Evolutionary conservation across 2,797 vertebrate genomes (phyloP).

Genomic region (Esox masquinongy): DNA sequence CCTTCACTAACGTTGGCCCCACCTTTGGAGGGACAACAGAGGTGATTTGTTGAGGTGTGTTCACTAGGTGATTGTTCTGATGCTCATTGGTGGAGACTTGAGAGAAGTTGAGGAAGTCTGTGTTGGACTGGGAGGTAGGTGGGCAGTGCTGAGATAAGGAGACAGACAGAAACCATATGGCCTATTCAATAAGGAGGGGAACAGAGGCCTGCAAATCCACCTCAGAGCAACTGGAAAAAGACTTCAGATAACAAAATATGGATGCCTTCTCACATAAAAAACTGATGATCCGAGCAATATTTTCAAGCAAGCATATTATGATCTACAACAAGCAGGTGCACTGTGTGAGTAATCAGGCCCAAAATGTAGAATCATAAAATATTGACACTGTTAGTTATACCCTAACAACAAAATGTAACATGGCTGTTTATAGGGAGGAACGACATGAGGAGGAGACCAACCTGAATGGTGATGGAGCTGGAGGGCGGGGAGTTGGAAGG

Average conservation of each 20-base stretch:
- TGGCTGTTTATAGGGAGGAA: background rate
- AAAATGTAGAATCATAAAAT: background rate
- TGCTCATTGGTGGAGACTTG: constrained; percentile 71
- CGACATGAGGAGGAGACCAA: constrained; percentile 50
- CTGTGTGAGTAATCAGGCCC: background rate
- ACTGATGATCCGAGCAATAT: background rate
- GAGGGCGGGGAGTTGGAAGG: constrained; percentile 65
- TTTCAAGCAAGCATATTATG: background rate
- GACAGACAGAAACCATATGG: constrained; percentile 46
- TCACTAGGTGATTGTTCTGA: constrained; percentile 59
- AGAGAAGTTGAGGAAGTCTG: constrained; percentile 75
- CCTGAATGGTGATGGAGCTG: constrained; percentile 76
- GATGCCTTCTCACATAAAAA: constrained; percentile 17
- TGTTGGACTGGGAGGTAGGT: constrained; percentile 70
- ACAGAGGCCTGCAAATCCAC: constrained; percentile 35
- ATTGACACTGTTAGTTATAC: background rate
- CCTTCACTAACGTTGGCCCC: constrained; percentile 88
- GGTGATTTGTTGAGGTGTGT: constrained; percentile 59
- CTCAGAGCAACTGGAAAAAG: constrained; percentile 24
- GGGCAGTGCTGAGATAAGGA: constrained; percentile 77
- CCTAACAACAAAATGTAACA: background rate
- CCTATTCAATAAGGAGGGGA: constrained; percentile 37
- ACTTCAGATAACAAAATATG: constrained; percentile 26
- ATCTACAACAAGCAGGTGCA: background rate
- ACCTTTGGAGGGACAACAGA: constrained; percentile 68